Base-by-base conservation (phyloP, 2,113 vertebrate species). In the Neodontobutis hainanensis region DNA sequence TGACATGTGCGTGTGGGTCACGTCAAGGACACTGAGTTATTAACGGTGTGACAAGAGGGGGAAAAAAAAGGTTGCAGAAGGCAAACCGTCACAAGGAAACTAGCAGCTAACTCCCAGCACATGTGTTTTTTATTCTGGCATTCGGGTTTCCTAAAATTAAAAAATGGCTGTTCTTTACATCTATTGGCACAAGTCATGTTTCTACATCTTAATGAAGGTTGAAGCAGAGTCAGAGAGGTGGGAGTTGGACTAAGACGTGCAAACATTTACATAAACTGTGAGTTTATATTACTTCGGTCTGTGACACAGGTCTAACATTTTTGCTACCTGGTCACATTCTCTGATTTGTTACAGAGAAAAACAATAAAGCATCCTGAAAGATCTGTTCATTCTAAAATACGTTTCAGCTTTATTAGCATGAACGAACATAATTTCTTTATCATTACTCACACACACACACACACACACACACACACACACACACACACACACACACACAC, bases 1-100 rank as follows among this genome's bases (percentile, higher is more conserved):
- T 77, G 85, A 87, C 80, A 86, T 82, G 70, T 79, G 72, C 65
- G 50, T 49, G 66, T 38, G 70, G 83, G 85, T 85, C 85, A 87
- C 63, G 0, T 83, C 79, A 82, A 79, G 87, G 85, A 85, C 88
- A 87, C 61, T 2, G 10, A 61, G 70, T 65, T 73, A 78, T 77
- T 85, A 77, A 76, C n/a, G 4, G 66, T 53, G 75, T 67, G 64
- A 55, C 67, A 47, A 72, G 81, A 51, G 74, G n/a, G n/a, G n/a
- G 53, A 38, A 32, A 50, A 35, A 46, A 64, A 3, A 42, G 85
- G 62, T 80, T 76, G 55, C 70, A 77, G 47, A 81, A 81, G 69
- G 77, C 56, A 6, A 58, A 72, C 61, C 68, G 70, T 81, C 77
- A 68, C 68, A 48, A 40, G 66, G 56, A 63, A 81, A 83, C 81